Evolutionary conservation across 92 coral and sea anemone species (phyloP).

Genomic region (Phenganax stokvisi): DNA sequence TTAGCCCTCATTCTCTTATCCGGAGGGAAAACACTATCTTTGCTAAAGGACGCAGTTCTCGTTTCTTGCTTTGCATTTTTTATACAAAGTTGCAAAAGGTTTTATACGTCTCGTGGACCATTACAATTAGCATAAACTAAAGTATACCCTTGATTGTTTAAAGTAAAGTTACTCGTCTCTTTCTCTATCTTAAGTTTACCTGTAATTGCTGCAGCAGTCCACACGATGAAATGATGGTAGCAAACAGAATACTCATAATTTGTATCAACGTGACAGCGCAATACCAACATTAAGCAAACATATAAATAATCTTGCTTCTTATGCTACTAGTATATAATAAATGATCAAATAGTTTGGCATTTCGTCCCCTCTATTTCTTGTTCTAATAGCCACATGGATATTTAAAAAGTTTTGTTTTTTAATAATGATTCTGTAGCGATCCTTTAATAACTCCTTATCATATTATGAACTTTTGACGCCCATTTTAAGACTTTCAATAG

Average conservation of each 20-base stretch:
- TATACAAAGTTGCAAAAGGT: too few relatives aligned
- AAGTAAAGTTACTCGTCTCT: neutral
- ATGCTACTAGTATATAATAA: too few relatives aligned
- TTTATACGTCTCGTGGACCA: too few relatives aligned
- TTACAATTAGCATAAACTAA: too few relatives aligned
- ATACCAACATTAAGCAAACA: neutral
- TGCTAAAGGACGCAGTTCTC: too few relatives aligned
- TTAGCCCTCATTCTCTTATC: too few relatives aligned
- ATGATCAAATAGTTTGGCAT: too few relatives aligned
- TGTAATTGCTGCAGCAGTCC: conserved; percentile 1
- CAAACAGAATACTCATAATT: conserved; percentile 39
- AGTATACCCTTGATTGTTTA: neutral
- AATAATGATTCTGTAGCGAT: conserved; percentile 25
- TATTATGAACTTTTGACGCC: conserved; percentile 27
- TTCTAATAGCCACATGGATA: neutral
- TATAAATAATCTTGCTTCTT: neutral
- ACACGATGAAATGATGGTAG: conserved; percentile 21
- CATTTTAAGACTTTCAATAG: conserved; percentile 33
- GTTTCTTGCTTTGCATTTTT: too few relatives aligned
- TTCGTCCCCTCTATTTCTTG: too few relatives aligned
- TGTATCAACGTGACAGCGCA: conserved; percentile 1
- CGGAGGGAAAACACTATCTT: too few relatives aligned
- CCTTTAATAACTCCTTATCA: conserved; percentile 35
- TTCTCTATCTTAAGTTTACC: conserved; percentile 8
- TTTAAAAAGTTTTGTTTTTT: conserved; percentile 26